Evolutionary conservation across 2,888 invertebrate species (phyloP), one percentile per base, ranked within the genome.

Genomic region (Drosophila maculinotata): DNA sequence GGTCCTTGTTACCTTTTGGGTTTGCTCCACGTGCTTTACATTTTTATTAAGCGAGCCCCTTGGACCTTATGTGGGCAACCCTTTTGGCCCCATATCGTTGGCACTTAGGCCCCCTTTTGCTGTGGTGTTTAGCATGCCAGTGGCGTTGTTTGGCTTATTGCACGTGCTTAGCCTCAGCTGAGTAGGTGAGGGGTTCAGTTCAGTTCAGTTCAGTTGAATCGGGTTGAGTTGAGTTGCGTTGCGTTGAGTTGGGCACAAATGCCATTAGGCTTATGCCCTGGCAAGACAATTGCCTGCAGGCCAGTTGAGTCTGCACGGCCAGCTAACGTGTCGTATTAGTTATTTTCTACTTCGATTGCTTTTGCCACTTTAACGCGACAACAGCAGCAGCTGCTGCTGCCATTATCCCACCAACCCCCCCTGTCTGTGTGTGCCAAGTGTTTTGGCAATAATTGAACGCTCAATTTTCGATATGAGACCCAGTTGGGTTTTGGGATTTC

Each of bases 291-390:
- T 72, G 72, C 68, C 78, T 77, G 72, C 70, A 81, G 87, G 76
- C 76, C 76, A 71, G 53, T 76, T 60, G 48, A 57, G 67, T 76
- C 60, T 54, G 72, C 78, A 67, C 53, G 76, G 58, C 84, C 71
- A 84, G 73, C 88, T 88, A 82, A 82, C 81, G 81, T 82, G 81
- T 87, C 87, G 81, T 82, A 82, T 88, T 82, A 82, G 81, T 82
- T 82, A 82, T 82, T 82, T 81, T 82, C 87, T 87, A 84, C 87
- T 87, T 84, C 88, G 87, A 82, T 82, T 82, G 87, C 88, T 86
- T 88, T 86, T 82, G 88, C 88, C 81, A 88, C 88, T 88, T 82
- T 88, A 83, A 69, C 80, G 80, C 86, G 76, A 87, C 86, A 85
- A 79, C 87, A 74, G 62, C 66, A 65, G 51, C 52, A 54, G 60